Evolutionary conservation across 1,140 invertebrate species (phyloP), one percentile per base, ranked within the genome.

Genomic region (Zaprionus lachaisei): DNA sequence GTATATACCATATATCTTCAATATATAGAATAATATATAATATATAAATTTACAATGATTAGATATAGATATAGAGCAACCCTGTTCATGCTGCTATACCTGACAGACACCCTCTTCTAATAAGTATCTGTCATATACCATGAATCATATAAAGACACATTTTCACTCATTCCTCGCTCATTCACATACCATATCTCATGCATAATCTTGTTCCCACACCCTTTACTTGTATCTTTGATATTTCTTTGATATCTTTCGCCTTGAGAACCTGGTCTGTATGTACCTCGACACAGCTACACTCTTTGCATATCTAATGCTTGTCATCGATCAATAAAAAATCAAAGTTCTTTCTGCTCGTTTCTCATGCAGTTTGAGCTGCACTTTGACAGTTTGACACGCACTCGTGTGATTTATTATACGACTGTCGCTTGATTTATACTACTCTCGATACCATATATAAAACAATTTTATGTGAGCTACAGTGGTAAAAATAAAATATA

Each of bases 371-470:
- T 75, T 64, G 57, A 37, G 51, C 57, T 49, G 72, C 66, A 62
- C 37, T 41, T n/a, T n/a, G 54, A 56, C 81, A 74, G 63, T 62
- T 84, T 78, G 66, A 84, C 62, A 70, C 38, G 51, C 66, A 64
- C 58, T 56, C 34, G 12, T 24, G 61, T 84, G 79, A 79, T 71
- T 85, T 85, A 77, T 85, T 85, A 77, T 74, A 37, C 54, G 31
- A 2, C 12, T 2, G 15, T 37, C 2, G 12, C 17, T 41, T 84
- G 82, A 84, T 84, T 85, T 84, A 84, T 85, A 83, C 51, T 55
- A 38, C 47, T 12, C 17, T 84, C 75, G 82, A 85, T 85, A 81
- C 72, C 67, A 84, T 76, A 67, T 79, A 67, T 79, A 65, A 34
- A 2, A 44, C n/a, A n/a, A 44, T 20, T 70, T 38, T 34, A 28